Evolutionary conservation across 2,113 vertebrate species (phyloP).

Genomic region (Butorides virescens): DNA sequence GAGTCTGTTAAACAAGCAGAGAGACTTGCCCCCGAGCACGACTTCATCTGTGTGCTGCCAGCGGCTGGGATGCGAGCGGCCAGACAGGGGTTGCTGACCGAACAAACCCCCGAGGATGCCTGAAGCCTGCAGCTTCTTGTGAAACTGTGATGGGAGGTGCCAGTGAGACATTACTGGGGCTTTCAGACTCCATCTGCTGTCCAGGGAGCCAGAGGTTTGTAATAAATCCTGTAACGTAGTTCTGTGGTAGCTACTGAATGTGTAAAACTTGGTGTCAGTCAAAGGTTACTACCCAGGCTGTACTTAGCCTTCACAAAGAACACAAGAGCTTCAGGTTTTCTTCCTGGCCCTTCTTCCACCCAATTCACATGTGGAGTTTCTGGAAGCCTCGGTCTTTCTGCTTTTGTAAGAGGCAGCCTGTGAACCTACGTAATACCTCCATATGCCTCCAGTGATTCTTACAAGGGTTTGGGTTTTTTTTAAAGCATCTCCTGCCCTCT

Average conservation of each 20-base stretch:
- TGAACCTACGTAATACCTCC: background rate
- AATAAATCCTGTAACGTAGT: background rate
- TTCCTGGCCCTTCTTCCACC: background rate
- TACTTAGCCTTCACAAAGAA: background rate
- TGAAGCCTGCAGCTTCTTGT: background rate
- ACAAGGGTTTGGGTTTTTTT: background rate
- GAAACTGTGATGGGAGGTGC: background rate
- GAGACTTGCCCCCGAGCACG: background rate
- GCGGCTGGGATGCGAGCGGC: fast-evolving
- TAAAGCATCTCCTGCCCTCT: background rate
- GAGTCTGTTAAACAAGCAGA: background rate
- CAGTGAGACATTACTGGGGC: background rate
- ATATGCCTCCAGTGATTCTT: background rate
- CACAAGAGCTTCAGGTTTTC: background rate
- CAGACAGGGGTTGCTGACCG: background rate
- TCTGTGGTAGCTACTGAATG: background rate
- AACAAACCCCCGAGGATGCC: background rate
- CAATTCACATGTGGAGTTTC: background rate
- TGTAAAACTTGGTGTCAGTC: background rate
- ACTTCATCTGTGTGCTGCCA: background rate
- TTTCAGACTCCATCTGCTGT: background rate
- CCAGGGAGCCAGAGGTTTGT: background rate
- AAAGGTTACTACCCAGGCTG: background rate
- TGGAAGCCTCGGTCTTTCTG: background rate
- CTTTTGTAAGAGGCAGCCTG: background rate